phyloP scores from a whole-genome alignment of 2,797 vertebrate species.

The Enteromius anoplus region DNA sequence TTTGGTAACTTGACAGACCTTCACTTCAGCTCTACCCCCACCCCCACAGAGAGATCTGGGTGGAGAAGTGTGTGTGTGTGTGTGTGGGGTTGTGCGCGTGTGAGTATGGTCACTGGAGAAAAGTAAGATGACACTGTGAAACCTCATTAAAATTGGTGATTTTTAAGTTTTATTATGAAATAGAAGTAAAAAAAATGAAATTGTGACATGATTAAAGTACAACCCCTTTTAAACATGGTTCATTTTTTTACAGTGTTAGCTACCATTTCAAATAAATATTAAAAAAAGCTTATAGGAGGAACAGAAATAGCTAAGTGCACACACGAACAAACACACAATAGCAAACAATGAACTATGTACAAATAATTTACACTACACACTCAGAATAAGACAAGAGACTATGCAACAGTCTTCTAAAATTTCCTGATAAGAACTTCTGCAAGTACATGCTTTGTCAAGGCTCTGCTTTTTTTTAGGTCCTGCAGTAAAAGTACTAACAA shows the following conservation, averaged over 20 bases:
- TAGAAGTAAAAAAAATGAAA: conserved; percentile 57
- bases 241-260: conserved; percentile 70
- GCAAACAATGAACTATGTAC: conserved; percentile 71
- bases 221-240: background rate
- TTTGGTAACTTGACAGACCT: conserved; percentile 59
- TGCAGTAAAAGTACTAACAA: conserved; percentile 51
- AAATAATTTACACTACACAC: conserved; percentile 61
- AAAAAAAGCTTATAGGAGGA: conserved; percentile 59
- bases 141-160: conserved; percentile 57
- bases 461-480: conserved; percentile 58
- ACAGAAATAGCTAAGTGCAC: conserved; percentile 73
- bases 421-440: background rate
- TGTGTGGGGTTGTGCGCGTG: conserved; percentile 13
- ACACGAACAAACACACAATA: conserved; percentile 70
- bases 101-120: conserved; percentile 6
- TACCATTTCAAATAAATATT: conserved; percentile 77
- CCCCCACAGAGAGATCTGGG: conserved; percentile 4
- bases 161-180: conserved; percentile 64
- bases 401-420: background rate
- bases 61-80: background rate
- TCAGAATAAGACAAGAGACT: conserved; percentile 1
- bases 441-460: conserved; percentile 44
- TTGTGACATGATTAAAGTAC: conserved; percentile 7
- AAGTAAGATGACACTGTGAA: conserved; percentile 57
- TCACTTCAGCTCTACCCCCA: conserved; percentile 27